Percentiles rank a stretch among this genome's conserved stretches.
These are phyloP conservation scores for Spodoptera litura DNA, from an alignment of 1,140 invertebrate genomes.

Conservation along the genomic window DNA sequence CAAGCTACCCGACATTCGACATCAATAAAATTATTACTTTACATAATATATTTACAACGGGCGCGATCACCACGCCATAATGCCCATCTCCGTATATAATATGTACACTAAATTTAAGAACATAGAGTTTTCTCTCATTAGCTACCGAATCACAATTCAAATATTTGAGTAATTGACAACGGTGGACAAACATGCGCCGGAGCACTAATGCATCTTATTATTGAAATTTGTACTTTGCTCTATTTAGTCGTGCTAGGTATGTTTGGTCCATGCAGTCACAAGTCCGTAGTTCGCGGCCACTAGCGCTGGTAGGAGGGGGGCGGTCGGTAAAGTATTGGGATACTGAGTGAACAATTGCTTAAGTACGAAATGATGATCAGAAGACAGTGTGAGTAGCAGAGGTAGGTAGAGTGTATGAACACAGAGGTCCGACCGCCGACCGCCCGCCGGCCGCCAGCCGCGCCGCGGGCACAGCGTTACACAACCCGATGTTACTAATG, in stretches of 20 bases:
- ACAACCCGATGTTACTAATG: constrained; percentile 73
- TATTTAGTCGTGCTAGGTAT: constrained; percentile 81
- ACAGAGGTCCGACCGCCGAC: constrained; percentile 44
- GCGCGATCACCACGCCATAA: constrained; percentile 77
- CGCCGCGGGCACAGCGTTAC: constrained; percentile 27
- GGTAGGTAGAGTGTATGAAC: not conserved
- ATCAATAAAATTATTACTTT: constrained; percentile 82
- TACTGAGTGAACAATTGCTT: not conserved
- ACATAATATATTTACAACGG: constrained; percentile 84
- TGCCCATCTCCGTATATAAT: constrained; percentile 85
- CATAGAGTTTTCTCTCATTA: constrained; percentile 85
- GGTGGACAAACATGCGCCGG: constrained; percentile 84
- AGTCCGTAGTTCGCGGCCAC: constrained; percentile 57
- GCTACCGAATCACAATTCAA: constrained; percentile 86
- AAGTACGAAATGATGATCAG: constrained; percentile 17
- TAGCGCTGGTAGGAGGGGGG: not conserved
- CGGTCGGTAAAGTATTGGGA: not conserved
- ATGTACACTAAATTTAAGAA: constrained; percentile 85
- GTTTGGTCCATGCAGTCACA: constrained; percentile 83
- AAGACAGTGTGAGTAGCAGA: not conserved
- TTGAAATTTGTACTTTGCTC: constrained; percentile 85
- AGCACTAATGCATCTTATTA: constrained; percentile 82
- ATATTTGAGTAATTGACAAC: constrained; percentile 86
- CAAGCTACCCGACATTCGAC: constrained; percentile 57
- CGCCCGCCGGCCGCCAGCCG: constrained; percentile 44